These are phyloP conservation scores for Calvadosia cruxmelitensis DNA, from an alignment of 30 jellyfish, hydroid and myxozoan species.

Conservation along the genomic window DNA sequence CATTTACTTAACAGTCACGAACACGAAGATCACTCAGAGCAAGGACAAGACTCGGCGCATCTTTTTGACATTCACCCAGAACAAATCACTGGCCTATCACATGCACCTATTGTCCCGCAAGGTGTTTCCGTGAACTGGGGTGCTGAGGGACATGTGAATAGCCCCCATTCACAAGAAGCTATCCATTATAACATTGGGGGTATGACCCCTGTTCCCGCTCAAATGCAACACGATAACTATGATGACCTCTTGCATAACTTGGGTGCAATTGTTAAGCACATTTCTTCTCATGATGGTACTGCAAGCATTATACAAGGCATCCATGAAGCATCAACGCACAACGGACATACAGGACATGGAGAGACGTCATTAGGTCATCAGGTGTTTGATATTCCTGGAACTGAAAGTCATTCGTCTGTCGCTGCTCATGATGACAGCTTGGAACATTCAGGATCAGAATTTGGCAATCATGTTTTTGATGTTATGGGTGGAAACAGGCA, in stretches of 20 bases:
- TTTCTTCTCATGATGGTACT: not conserved
- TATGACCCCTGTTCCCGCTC: not conserved
- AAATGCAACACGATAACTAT: not conserved
- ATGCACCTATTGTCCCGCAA: not conserved
- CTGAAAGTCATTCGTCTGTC: not conserved
- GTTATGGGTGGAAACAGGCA: not conserved
- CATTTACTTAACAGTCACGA: not conserved
- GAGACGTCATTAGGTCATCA: not conserved
- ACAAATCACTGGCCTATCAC: not conserved
- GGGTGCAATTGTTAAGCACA: not conserved
- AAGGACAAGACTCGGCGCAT: not conserved
- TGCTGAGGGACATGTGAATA: not conserved
- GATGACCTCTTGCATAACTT: not conserved
- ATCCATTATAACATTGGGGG: not conserved
- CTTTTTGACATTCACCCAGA: not conserved
- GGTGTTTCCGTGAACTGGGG: not conserved
- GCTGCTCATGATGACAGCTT: not conserved
- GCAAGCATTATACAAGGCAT: constrained; percentile 23
- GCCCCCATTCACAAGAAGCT: not conserved
- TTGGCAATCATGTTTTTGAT: not conserved
- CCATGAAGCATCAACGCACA: constrained; percentile 39
- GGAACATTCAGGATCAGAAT: too few relatives aligned
- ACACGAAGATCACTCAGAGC: not conserved
- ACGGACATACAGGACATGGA: constrained; percentile 4
- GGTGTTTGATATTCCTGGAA: not conserved